phyloP scores from a whole-genome alignment of 2,113 vertebrate species.

The Castor canadensis region DNA sequence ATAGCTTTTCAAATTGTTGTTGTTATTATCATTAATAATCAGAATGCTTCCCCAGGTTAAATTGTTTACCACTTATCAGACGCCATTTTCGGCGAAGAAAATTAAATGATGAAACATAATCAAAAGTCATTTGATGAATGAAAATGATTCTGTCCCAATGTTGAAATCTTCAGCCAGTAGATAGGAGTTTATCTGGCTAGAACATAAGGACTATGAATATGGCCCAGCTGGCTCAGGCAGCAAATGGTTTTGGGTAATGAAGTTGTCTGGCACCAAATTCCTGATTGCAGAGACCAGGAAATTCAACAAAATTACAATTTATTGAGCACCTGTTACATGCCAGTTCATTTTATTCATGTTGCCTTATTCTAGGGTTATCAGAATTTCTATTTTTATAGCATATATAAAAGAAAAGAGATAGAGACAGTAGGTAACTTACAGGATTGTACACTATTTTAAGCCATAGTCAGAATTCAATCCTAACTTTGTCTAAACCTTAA shows the following conservation, averaged over 20 bases:
- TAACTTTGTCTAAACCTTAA: constrained; percentile 1
- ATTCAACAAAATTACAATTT: constrained; percentile 33
- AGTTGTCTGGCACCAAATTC: constrained; percentile 4
- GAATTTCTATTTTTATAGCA: background rate
- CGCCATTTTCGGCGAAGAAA: background rate
- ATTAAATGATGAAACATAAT: background rate
- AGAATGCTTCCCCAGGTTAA: background rate
- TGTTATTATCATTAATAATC: background rate
- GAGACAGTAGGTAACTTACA: background rate
- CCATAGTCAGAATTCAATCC: background rate
- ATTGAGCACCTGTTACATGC: constrained; percentile 27
- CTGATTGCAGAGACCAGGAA: background rate
- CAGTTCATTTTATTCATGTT: constrained; percentile 9
- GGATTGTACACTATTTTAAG: background rate
- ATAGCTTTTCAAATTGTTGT: background rate
- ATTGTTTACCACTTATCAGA: background rate
- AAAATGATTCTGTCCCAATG: background rate
- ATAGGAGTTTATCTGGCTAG: background rate
- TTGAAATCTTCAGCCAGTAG: background rate
- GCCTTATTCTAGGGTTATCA: background rate
- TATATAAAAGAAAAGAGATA: constrained; percentile 21
- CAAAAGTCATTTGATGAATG: background rate
- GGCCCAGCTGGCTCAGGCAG: background rate
- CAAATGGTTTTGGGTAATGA: constrained; percentile 41
- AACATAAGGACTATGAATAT: background rate